phyloP scores from a whole-genome alignment of 2,888 invertebrate genomes.

The Drosophila paramelanica region DNA sequence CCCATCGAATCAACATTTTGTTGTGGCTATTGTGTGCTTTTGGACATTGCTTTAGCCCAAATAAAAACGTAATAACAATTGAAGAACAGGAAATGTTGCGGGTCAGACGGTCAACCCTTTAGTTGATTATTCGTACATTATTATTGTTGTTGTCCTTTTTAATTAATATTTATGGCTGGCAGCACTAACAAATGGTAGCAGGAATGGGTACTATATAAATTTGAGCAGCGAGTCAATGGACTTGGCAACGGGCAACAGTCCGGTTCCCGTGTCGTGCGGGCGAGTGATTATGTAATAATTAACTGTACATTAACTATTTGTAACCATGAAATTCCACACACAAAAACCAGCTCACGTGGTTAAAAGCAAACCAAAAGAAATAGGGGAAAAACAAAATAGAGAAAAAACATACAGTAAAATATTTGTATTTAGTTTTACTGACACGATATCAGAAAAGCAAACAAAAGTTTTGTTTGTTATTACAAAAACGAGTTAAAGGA shows the following conservation, averaged over 20 bases:
- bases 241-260: slow-evolving; percentile 28
- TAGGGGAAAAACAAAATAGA: neutral
- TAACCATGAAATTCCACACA: slow-evolving; percentile 76
- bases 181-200: slow-evolving; percentile 15
- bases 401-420: slow-evolving; percentile 40
- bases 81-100: slow-evolving; percentile 48
- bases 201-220: slow-evolving; percentile 9
- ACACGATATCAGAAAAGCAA: slow-evolving; percentile 49
- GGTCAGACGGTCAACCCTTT: slow-evolving; percentile 62
- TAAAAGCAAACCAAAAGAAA: slow-evolving; percentile 5
- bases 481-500: slow-evolving; percentile 5
- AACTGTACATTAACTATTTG: slow-evolving; percentile 80
- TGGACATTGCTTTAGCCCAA: slow-evolving; percentile 16
- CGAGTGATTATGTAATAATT: slow-evolving; percentile 79
- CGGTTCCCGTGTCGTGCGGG: slow-evolving; percentile 53
- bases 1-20: slow-evolving; percentile 16
- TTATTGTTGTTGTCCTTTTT: slow-evolving; percentile 22
- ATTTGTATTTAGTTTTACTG: slow-evolving; percentile 41
- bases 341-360: slow-evolving; percentile 25
- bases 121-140: slow-evolving; percentile 34
- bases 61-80: slow-evolving; percentile 47
- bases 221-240: slow-evolving; percentile 59
- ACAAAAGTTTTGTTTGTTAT: slow-evolving; percentile 12
- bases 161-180: slow-evolving; percentile 56
- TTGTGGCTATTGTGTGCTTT: slow-evolving; percentile 5